phyloP scores from a whole-genome alignment of 2,888 invertebrate species.

The Caenorhabditis plicata region DNA sequence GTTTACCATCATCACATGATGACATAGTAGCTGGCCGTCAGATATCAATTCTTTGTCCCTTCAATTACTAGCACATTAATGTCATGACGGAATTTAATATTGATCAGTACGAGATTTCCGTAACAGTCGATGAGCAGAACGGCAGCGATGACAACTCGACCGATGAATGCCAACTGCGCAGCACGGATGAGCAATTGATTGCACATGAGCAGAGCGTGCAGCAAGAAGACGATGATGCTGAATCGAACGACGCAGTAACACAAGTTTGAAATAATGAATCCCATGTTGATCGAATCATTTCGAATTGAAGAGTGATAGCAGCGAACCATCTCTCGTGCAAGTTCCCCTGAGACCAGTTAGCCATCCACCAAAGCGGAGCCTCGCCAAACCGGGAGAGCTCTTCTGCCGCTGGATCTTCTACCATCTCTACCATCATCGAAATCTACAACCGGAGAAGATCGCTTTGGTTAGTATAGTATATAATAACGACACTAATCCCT shows the following conservation, averaged over 20 bases:
- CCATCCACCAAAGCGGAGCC: conserved; percentile 1
- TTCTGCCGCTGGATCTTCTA: conserved; percentile 26
- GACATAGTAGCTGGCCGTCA: no score
- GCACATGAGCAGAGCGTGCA: no score
- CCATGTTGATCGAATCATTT: not conserved
- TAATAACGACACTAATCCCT: no score
- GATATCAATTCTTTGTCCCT: no score
- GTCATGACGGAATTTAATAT: not conserved
- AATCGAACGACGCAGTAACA: not conserved
- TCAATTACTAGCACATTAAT: no score
- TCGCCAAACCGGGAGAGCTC: conserved; percentile 1
- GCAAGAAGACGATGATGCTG: not conserved
- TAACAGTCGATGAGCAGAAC: not conserved
- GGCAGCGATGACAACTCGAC: not conserved
- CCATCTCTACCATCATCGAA: conserved; percentile 14
- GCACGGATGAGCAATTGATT: not conserved
- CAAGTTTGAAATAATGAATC: not conserved
- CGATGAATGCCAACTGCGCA: not conserved
- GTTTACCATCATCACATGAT: no score
- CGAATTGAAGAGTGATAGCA: not conserved
- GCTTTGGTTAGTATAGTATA: conserved; percentile 15
- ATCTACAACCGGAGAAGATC: conserved; percentile 16
- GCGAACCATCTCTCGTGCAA: not conserved
- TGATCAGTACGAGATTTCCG: not conserved
- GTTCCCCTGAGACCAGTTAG: not conserved